These are phyloP conservation scores for Drosophila leonis DNA, from an alignment of 2,888 invertebrate genomes.

Conservation along the genomic window DNA sequence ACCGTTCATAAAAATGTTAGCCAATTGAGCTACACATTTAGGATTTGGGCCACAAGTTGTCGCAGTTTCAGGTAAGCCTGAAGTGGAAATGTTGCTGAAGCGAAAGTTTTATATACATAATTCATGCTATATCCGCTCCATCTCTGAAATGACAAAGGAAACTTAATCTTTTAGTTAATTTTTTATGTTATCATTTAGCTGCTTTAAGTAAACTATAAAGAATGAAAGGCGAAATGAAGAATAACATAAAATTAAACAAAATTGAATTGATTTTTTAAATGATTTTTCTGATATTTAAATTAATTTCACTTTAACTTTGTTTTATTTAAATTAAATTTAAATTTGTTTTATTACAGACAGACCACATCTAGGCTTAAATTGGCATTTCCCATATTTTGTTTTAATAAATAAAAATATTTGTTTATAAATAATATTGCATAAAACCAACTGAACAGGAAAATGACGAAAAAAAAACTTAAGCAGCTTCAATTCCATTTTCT, in stretches of 20 bases:
- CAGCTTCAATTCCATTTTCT: not conserved
- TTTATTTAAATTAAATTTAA: too few relatives aligned
- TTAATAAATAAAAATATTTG: not conserved
- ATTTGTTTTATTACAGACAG: too few relatives aligned
- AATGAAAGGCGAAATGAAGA: too few relatives aligned
- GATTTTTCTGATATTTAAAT: too few relatives aligned
- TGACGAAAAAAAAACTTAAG: not conserved
- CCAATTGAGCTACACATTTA: slow-evolving; percentile 35
- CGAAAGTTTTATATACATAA: slow-evolving; percentile 34
- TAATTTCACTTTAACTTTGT: too few relatives aligned
- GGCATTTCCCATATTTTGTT: too few relatives aligned
- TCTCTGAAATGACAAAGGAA: not conserved
- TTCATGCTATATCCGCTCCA: slow-evolving; percentile 2
- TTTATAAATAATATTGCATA: not conserved
- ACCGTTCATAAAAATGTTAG: slow-evolving; percentile 50
- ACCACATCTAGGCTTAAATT: too few relatives aligned
- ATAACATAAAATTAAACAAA: too few relatives aligned
- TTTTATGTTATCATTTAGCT: not conserved
- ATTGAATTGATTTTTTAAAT: too few relatives aligned
- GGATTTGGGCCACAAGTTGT: slow-evolving; percentile 20
- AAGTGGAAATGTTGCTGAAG: slow-evolving; percentile 12
- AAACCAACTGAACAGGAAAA: not conserved
- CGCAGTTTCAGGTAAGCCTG: not conserved
- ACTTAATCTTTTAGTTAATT: not conserved
- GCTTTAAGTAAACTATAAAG: not conserved